Evolutionary conservation across 2,113 vertebrate species (phyloP).

Genomic region (Bos indicus): DNA sequence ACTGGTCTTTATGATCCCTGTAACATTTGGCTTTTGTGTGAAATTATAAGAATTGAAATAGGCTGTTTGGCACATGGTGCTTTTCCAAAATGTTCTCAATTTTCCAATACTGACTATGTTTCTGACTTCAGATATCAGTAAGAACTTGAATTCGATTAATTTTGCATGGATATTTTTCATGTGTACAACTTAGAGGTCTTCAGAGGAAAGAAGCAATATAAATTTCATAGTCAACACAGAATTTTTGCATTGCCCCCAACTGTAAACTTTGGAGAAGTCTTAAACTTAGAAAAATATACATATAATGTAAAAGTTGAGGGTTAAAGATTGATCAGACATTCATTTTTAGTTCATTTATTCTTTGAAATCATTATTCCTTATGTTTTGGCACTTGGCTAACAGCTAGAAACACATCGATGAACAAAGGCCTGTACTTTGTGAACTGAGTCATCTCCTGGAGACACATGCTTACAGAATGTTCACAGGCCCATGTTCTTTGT

Average conservation of each 20-base stretch:
- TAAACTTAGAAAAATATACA: not conserved
- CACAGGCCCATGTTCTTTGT: not conserved
- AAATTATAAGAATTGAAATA: slow-evolving; percentile 21
- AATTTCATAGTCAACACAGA: not conserved
- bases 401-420: not conserved
- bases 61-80: not conserved
- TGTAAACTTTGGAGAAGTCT: not conserved
- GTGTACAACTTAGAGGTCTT: not conserved
- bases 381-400: not conserved
- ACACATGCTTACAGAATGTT: not conserved
- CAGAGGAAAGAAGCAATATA: slow-evolving; percentile 30
- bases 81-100: slow-evolving; percentile 21
- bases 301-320: not conserved
- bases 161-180: not conserved
- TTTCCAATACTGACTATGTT: not conserved
- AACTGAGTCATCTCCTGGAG: not conserved
- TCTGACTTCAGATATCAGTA: slow-evolving; percentile 15
- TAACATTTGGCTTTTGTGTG: not conserved
- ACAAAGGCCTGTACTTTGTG: not conserved
- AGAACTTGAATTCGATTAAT: not conserved
- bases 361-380: not conserved
- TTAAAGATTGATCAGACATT: not conserved
- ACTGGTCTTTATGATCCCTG: not conserved
- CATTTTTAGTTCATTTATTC: not conserved
- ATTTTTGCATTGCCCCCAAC: not conserved